Evolutionary conservation across 2,888 invertebrate species (phyloP), one percentile per base, ranked within the genome.

Genomic region (Meiosimyza decipiens): DNA sequence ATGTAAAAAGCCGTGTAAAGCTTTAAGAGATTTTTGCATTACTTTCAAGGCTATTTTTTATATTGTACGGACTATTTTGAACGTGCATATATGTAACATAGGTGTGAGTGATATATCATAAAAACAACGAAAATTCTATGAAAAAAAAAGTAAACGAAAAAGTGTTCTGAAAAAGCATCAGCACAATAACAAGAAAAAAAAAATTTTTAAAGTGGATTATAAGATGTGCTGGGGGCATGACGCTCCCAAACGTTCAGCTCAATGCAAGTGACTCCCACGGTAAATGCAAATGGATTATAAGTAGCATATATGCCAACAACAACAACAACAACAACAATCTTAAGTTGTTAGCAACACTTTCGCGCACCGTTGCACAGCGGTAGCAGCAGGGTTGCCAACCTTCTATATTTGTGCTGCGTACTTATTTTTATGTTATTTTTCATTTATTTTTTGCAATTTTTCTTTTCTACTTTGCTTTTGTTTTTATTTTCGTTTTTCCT

Each of bases 161-260:
- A 47, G 28, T 68, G 4, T 16, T n/a, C 11, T 52, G 33, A 16
- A 66, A 65, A 65, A 65, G 9, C 18, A 65, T 51, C n/a, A 16
- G 40, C 66, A 52, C 54, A 66, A 66, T 63, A 47, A 52, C 54
- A 66, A 66, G 47, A 47, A 63, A 54, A 55, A 28, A 18, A 13
- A 40, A 51, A 51, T 28, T 57, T 60, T 66, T 68, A 68, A 59
- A 68, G 68, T 68, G 33, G 57, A 68, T 59, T 68, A 59, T 60
- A 59, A 60, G 51, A 16, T 22, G 50, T 28, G 40, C 9, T 40
- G 40, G 40, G 40, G 40, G 40, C 9, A 40, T 9, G 40, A 40
- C 9, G 9, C 9, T 40, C 6, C 40, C 28, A 28, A 28, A 28
- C 28, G 3, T 28, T 15, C 54, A 28, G 6, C 40, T 2, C n/a